These are phyloP conservation scores for Pandion haliaetus DNA, from an alignment of 2,113 vertebrate species.

Conservation along the genomic window DNA sequence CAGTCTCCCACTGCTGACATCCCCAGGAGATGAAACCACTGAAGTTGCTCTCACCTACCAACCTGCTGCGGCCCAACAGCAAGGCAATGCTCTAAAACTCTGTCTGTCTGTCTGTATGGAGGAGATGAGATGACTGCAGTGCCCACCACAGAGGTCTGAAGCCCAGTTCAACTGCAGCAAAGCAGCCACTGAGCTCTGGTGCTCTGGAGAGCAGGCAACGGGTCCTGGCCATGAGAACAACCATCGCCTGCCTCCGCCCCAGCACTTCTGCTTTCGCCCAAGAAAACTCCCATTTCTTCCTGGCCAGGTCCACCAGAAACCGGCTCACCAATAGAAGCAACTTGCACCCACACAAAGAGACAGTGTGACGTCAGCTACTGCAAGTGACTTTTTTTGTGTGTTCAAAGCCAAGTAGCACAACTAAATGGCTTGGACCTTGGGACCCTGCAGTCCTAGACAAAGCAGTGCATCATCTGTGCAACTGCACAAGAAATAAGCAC, in stretches of 20 bases:
- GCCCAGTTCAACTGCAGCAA: background rate
- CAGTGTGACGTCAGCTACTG: background rate
- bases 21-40: background rate
- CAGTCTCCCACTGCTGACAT: background rate
- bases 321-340: background rate
- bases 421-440: background rate
- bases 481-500: background rate
- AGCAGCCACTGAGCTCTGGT: background rate
- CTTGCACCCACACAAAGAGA: background rate
- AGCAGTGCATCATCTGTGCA: background rate
- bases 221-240: background rate
- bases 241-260: background rate
- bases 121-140: background rate
- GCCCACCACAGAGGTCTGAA: background rate
- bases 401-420: background rate
- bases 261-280: background rate
- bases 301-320: background rate
- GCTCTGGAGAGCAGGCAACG: background rate
- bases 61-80: background rate
- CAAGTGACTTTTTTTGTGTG: background rate
- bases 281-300: background rate
- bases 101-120: background rate
- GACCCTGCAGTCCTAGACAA: background rate
- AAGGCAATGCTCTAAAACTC: background rate
- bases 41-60: background rate